Evolutionary conservation across 2,888 invertebrate genomes (phyloP).

Genomic region (Andrena camellia): DNA sequence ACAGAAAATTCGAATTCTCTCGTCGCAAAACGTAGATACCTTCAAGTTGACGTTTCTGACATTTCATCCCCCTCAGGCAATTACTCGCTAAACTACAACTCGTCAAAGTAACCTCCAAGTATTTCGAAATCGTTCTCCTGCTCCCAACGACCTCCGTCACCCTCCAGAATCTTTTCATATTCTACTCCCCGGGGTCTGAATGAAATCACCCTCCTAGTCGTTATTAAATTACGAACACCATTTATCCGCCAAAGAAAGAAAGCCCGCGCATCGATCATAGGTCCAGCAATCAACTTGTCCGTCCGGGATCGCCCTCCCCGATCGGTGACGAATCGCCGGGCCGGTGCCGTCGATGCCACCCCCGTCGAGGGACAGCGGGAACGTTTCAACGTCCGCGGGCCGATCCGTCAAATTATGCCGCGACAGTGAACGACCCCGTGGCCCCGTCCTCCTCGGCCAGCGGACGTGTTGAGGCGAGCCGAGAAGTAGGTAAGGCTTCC

Average conservation of each 20-base stretch:
- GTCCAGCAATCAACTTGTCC: neutral
- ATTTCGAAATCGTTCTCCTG: no score
- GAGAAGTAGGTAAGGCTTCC: constrained; percentile 58
- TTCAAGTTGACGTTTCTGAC: no score
- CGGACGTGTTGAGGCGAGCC: neutral
- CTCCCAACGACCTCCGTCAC: neutral
- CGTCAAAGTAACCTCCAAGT: no score
- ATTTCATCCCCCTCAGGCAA: no score
- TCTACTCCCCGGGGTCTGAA: neutral
- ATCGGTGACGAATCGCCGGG: constrained; percentile 3
- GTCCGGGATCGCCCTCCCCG: neutral
- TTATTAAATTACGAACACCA: neutral
- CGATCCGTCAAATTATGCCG: constrained; percentile 14
- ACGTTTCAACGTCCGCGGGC: neutral
- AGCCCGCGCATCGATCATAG: constrained; percentile 19
- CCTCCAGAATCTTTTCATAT: neutral
- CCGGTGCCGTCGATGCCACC: neutral
- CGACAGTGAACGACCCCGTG: neutral
- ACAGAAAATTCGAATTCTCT: no score
- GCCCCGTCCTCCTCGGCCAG: neutral
- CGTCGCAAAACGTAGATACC: no score
- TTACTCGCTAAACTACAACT: no score
- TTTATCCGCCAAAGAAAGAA: neutral
- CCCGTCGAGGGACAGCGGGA: neutral
- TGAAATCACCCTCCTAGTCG: neutral